These are phyloP conservation scores for Bettongia penicillata DNA, from an alignment of 2,113 vertebrate species.

Conservation along the genomic window DNA sequence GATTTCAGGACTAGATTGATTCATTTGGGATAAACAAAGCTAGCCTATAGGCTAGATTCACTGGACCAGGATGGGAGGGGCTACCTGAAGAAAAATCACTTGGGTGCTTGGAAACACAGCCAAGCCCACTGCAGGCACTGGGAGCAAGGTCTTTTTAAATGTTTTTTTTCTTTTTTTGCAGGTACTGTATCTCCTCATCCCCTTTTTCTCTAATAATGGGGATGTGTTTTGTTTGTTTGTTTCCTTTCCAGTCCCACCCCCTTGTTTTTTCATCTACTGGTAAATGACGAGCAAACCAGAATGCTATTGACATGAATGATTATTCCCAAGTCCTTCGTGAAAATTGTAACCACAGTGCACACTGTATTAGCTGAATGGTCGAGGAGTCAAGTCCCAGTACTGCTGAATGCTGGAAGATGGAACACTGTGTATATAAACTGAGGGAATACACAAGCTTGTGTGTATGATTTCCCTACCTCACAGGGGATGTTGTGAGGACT, in stretches of 20 bases:
- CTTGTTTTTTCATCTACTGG: background rate
- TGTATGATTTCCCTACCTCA: background rate
- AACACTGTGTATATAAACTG: background rate
- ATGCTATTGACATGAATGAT: background rate
- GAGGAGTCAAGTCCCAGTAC: background rate
- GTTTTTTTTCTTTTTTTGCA: background rate
- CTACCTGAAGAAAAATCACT: background rate
- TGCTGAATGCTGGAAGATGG: constrained; percentile 42
- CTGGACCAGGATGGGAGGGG: background rate
- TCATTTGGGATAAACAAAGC: background rate
- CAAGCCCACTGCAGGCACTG: background rate
- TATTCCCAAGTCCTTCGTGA: background rate
- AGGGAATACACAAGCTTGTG: background rate
- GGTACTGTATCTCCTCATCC: background rate
- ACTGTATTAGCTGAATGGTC: background rate
- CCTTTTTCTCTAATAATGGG: background rate
- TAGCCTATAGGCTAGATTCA: background rate
- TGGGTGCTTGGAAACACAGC: background rate
- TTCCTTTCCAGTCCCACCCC: background rate
- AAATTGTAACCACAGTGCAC: background rate
- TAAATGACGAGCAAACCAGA: background rate
- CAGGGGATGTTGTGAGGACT: constrained; percentile 29
- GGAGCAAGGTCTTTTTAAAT: background rate
- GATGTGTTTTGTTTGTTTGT: background rate
- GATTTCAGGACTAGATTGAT: background rate